Conservation (phyloP, 2,113 vertebrate species). For the Pseudopodoces humilis region DNA sequence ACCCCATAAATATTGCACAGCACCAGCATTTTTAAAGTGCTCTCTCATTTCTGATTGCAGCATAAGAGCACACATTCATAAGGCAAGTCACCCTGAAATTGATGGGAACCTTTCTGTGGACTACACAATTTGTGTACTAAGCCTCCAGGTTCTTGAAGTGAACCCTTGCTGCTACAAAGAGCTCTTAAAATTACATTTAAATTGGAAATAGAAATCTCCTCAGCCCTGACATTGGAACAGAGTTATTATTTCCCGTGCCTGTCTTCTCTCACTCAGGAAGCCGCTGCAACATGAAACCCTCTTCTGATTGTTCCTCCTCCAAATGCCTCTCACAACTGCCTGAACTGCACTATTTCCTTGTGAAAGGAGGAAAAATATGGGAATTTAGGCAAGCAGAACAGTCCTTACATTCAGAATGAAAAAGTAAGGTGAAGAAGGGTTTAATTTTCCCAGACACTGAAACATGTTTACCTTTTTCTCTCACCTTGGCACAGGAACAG, state of each 20-base stretch:
- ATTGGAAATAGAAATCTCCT: slow-evolving; percentile 61
- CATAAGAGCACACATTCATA: neutral
- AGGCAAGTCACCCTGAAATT: neutral
- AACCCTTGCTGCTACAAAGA: neutral
- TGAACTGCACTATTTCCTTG: neutral
- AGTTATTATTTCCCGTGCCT: slow-evolving; percentile 45
- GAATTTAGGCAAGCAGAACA: slow-evolving; percentile 4
- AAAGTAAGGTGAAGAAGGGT: slow-evolving; percentile 11
- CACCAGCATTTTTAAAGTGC: slow-evolving; percentile 4
- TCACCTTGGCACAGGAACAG: neutral
- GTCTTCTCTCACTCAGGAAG: slow-evolving; percentile 41
- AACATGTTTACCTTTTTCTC: neutral
- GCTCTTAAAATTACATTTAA: slow-evolving; percentile 65
- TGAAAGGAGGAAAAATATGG: slow-evolving; percentile 14
- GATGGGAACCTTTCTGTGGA: slow-evolving; percentile 25
- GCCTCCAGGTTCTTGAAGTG: slow-evolving; percentile 19
- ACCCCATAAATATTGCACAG: slow-evolving; percentile 31
- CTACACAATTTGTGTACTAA: slow-evolving; percentile 37
- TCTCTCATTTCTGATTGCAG: slow-evolving; percentile 7
- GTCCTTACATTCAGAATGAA: neutral
- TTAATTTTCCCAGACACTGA: slow-evolving; percentile 7
- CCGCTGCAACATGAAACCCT: slow-evolving; percentile 34
- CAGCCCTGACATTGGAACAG: slow-evolving; percentile 11
- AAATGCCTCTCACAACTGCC: slow-evolving; percentile 10
- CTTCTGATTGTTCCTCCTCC: slow-evolving; percentile 41